Base-by-base conservation (phyloP, 2,113 vertebrate genomes). In the Vidua macroura region DNA sequence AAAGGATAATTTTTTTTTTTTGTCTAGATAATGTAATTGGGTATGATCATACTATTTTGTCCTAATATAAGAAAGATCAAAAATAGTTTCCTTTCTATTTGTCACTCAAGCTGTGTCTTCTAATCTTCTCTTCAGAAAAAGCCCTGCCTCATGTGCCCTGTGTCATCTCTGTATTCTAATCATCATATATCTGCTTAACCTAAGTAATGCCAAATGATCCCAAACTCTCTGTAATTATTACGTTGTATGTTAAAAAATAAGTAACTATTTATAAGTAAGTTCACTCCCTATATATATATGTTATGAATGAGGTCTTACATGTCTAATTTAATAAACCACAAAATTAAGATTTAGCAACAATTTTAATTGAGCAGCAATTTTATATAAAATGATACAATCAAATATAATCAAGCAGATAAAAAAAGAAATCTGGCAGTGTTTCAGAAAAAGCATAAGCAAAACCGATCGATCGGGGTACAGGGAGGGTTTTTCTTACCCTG, bases 391-490 rank as follows among this genome's bases (percentile, higher is more conserved):
- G 6, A 33, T 9, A 21, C 12, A 56, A 21, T 21, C 5, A 56
- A 33, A 46, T 46, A 21, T 46, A 46, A 46, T 46, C 30, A 31
- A 55, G 53, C 7, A 55, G 30, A 33, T 33, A 13, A 5, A 56
- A 21, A 56, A 33, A 39, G 39, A 4, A 56, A 21, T 9, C 33
- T 56, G 53, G 53, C 53, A 33, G 53, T 33, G 31, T 3, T 14
- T 56, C 2, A 2, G 31, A 56, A 33, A 56, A 56, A 33, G 31
- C 19, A 56, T 21, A 9, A 33, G 31, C 19, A 56, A 56, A 56
- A 33, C 31, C 0, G 2, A 56, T 56, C 1, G 3, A 9, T 13
- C 2, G 5, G 31, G 31, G 31, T 56, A 22, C 2, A 0, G 53
- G 53, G 31, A 56, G 53, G 52, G 19, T 39, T 13, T 56, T 56